These are phyloP conservation scores for Andrena flavipes DNA, from an alignment of 2,888 invertebrate genomes.

Conservation along the genomic window DNA sequence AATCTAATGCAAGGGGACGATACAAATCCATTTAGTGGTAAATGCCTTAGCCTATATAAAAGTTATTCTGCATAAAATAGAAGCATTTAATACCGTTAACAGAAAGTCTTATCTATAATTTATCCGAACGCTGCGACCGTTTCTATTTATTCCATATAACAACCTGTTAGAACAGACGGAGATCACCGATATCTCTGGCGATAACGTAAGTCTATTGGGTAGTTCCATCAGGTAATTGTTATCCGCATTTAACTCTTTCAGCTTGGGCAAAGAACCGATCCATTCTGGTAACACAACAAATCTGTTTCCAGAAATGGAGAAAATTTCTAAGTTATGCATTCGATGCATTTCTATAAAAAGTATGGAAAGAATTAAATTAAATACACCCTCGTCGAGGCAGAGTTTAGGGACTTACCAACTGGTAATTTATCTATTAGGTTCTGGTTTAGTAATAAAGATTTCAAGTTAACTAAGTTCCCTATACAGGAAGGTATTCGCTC, in stretches of 20 bases:
- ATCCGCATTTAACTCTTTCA: slow-evolving; percentile 77
- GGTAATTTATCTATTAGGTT: slow-evolving; percentile 77
- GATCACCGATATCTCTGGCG: slow-evolving; percentile 72
- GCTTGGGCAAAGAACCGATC: slow-evolving; percentile 77
- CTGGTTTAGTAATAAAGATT: slow-evolving; percentile 73
- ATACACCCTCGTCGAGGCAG: background rate
- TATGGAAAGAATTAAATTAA: slow-evolving; percentile 3
- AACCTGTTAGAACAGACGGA: slow-evolving; percentile 81
- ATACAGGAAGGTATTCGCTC: slow-evolving; percentile 71
- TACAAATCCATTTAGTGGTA: slow-evolving; percentile 80
- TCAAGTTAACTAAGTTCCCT: slow-evolving; percentile 72
- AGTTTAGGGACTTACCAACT: slow-evolving; percentile 69
- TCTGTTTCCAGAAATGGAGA: slow-evolving; percentile 77
- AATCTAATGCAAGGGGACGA: slow-evolving; percentile 78
- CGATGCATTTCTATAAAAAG: slow-evolving; percentile 72
- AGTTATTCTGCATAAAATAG: slow-evolving; percentile 29
- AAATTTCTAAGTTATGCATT: slow-evolving; percentile 73
- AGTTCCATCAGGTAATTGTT: slow-evolving; percentile 78
- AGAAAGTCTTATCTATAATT: slow-evolving; percentile 23
- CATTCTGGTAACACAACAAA: slow-evolving; percentile 79
- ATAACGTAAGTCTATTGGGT: slow-evolving; percentile 79
- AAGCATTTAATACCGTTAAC: slow-evolving; percentile 32
- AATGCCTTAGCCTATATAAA: slow-evolving; percentile 75
- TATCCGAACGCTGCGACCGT: background rate
- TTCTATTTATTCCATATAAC: slow-evolving; percentile 43